These are phyloP conservation scores for Elysia chlorotica DNA, from an alignment of 1,140 invertebrate species.

Conservation along the genomic window DNA sequence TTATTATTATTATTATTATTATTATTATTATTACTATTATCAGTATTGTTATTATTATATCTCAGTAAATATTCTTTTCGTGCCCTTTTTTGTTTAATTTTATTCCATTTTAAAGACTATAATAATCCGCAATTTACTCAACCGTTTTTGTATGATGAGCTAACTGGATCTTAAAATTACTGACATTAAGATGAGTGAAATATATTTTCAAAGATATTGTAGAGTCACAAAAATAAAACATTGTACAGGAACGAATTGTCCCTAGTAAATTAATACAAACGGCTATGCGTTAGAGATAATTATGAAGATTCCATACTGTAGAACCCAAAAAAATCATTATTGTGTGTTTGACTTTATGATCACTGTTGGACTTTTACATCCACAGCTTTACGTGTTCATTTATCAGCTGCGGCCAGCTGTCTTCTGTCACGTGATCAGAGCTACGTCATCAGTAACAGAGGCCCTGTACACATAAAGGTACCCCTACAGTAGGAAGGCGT, in stretches of 20 bases:
- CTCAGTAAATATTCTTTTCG: neutral
- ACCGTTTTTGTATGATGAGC: neutral
- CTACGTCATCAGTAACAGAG: neutral
- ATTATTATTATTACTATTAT: too few species aligned
- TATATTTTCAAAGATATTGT: neutral
- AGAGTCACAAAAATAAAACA: neutral
- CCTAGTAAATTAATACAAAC: neutral
- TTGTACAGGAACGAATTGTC: neutral
- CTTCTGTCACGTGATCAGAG: neutral
- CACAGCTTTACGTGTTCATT: neutral
- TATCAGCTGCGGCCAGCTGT: neutral
- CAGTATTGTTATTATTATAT: too few species aligned
- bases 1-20: too few species aligned
- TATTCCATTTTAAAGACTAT: neutral
- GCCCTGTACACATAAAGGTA: neutral
- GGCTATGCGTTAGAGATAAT: too few species aligned
- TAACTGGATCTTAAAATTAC: neutral
- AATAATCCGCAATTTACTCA: neutral
- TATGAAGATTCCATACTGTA: too few species aligned
- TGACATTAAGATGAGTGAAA: neutral
- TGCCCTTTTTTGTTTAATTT: too few species aligned
- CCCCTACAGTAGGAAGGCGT: neutral
- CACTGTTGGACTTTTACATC: neutral
- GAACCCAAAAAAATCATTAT: neutral
- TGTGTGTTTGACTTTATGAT: neutral